Percentiles rank a stretch among this genome's conserved stretches.
These are phyloP conservation scores for Eumacrocentrus americanus DNA, from an alignment of 2,888 invertebrate genomes.

Conservation along the genomic window DNA sequence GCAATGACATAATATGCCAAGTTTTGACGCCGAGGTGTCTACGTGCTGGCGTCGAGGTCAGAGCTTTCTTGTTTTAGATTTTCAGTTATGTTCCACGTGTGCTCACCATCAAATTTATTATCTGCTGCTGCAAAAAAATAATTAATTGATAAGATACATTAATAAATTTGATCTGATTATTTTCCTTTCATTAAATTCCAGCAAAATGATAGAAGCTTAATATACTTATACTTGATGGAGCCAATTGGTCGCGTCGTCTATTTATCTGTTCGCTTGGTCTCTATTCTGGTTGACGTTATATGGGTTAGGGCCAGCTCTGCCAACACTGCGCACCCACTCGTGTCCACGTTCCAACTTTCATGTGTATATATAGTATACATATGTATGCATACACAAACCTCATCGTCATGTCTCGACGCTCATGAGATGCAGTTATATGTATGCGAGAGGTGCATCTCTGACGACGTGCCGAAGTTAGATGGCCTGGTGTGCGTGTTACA, in stretches of 20 bases:
- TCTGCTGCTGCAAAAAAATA: no score
- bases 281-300: slow-evolving; percentile 54
- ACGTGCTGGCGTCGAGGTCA: slow-evolving; percentile 48
- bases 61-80: no score
- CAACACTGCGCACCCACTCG: slow-evolving; percentile 47
- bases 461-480: background rate
- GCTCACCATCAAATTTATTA: no score
- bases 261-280: slow-evolving; percentile 45
- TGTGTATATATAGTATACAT: slow-evolving; percentile 8
- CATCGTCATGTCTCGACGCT: background rate
- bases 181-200: no score
- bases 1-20: slow-evolving; percentile 50
- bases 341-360: slow-evolving; percentile 28
- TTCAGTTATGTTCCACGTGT: no score
- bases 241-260: slow-evolving; percentile 35
- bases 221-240: slow-evolving; percentile 27
- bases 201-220: no score
- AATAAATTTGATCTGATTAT: no score
- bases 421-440: background rate
- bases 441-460: background rate
- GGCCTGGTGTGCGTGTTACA: background rate
- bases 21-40: slow-evolving; percentile 57
- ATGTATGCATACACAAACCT: slow-evolving; percentile 5
- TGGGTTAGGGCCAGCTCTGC: slow-evolving; percentile 59
- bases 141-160: no score